Evolutionary conservation across 2,113 vertebrate species (phyloP), one percentile per base, ranked within the genome.

Genomic region (Castor canadensis): DNA sequence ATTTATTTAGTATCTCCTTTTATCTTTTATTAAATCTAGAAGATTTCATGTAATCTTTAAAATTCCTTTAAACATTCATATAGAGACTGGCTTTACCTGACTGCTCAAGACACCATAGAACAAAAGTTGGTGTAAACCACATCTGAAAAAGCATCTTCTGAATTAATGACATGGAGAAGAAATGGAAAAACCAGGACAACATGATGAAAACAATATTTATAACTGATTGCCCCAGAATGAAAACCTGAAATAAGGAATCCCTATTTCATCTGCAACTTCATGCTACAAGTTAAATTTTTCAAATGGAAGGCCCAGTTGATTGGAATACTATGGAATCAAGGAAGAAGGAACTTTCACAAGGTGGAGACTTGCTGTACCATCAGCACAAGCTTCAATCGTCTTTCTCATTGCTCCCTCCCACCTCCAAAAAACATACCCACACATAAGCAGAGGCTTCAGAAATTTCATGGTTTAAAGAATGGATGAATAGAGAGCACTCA

Each of bases 231-330:
- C 45, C 54, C 58, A 60, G 22, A 26, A 60, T 60, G 58, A 60
- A 26, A 60, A 60, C 58, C 22, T 6, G 92, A 92, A 94, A 83
- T 52, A 64, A 43, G 17, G 16, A 54, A 81, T 72, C 4, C 16
- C 22, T 56, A 47, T 80, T 93, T 91, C 93, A 58, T 56, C 84
- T 89, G 79, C 30, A 90, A 96, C 35, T 89, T 54, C n/a, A 32
- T 22, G 32, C 58, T 28, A 47, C 35, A 66, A 62, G 40, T 67
- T 9, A 26, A 92, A 52, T 56, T 89, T 93, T 20, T 84, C 54
- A 67, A 80, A 24, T 92, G 75, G 84, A 95, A 89, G 28, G 3
- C 43, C 30, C 52, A 76, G 22, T 30, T 82, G 35, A 72, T 67
- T 62, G n/a, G 71, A 87, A 85, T 9, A 87, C 43, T 5, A 77